These are phyloP conservation scores for Chaetops frenatus DNA, from an alignment of 2,113 vertebrate species.

Conservation along the genomic window DNA sequence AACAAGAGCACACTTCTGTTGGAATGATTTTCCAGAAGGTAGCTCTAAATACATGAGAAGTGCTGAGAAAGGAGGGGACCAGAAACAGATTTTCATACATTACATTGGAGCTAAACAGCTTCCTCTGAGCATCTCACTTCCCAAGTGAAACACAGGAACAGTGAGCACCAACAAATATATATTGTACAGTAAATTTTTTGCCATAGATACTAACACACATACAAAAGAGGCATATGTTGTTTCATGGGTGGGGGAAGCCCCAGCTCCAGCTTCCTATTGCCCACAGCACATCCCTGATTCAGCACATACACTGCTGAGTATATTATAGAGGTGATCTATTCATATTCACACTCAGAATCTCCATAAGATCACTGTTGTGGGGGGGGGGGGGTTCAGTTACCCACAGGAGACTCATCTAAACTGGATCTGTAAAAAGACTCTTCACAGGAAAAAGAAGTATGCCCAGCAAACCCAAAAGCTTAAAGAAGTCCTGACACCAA, in stretches of 20 bases:
- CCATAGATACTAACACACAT: rapidly evolving
- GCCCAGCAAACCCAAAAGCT: rapidly evolving
- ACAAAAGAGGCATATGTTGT: background rate
- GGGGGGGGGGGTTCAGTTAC: background rate
- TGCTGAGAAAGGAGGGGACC: background rate
- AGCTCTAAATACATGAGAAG: background rate
- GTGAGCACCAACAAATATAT: background rate
- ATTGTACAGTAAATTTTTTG: background rate
- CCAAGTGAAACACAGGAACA: background rate
- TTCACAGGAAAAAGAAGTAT: background rate
- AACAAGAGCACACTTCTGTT: background rate
- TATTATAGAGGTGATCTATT: background rate
- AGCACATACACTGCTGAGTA: rapidly evolving
- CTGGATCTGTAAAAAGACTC: background rate
- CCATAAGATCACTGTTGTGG: background rate
- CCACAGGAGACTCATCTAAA: background rate
- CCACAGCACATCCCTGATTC: background rate
- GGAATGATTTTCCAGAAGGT: background rate
- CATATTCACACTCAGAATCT: background rate
- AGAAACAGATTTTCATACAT: background rate
- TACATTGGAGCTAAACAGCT: background rate
- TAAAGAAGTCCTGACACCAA: background rate
- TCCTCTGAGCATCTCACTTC: background rate
- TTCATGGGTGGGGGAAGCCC: background rate
- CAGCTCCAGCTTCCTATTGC: background rate